phyloP scores from a whole-genome alignment of 2,888 invertebrate genomes.

The Dicyrtomina minuta region DNA sequence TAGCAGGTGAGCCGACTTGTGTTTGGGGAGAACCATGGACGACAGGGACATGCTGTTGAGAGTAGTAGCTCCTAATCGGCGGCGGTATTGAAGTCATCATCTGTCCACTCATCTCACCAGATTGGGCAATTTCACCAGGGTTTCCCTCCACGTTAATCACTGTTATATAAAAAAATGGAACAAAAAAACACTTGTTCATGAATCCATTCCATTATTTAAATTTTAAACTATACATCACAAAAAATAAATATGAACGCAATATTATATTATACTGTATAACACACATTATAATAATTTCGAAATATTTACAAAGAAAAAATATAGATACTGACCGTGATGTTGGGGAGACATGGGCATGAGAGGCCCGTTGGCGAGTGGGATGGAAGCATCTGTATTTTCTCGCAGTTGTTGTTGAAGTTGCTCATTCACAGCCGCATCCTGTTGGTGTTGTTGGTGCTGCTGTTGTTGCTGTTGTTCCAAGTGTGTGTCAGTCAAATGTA shows the following conservation, averaged over 20 bases:
- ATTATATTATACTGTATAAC: not conserved
- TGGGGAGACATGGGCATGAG: conserved; percentile 41
- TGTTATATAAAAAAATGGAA: not conserved
- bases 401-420: conserved; percentile 26
- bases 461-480: not conserved
- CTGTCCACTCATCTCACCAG: conserved; percentile 19
- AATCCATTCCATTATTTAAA: not conserved
- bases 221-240: no score
- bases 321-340: conserved; percentile 30
- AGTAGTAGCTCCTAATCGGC: conserved; percentile 27
- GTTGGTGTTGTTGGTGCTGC: not conserved
- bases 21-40: conserved; percentile 25
- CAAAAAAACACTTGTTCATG: not conserved
- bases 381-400: conserved; percentile 30
- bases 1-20: conserved; percentile 14
- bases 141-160: conserved; percentile 21
- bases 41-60: conserved; percentile 29
- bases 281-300: not conserved
- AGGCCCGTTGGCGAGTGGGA: conserved; percentile 41
- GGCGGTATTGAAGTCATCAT: conserved; percentile 15
- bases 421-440: not conserved
- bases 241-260: no score
- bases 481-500: not conserved
- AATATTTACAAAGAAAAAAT: not conserved
- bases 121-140: not conserved